Conservation (phyloP, 2,113 vertebrate species). For the Erythrolamprus reginae region DNA sequence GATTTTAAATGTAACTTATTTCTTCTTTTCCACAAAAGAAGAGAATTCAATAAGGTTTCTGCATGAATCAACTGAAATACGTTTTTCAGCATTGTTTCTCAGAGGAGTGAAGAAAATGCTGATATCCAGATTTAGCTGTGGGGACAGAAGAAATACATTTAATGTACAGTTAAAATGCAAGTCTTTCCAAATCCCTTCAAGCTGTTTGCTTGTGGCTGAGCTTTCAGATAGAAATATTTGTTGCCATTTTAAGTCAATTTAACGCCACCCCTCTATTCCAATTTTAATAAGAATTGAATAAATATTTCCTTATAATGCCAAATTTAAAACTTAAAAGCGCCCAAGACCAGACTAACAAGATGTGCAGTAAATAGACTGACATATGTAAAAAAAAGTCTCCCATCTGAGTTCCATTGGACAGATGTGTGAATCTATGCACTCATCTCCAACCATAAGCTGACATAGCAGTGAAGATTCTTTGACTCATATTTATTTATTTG, state of each 20-base stretch:
- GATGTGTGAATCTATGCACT: background rate
- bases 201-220: background rate
- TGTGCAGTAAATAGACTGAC: background rate
- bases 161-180: background rate
- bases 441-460: background rate
- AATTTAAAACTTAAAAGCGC: background rate
- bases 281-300: background rate
- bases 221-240: background rate
- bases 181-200: background rate
- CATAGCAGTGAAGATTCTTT: background rate
- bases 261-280: background rate
- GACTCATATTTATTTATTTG: too few species aligned
- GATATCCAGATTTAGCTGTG: background rate
- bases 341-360: background rate
- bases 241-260: background rate
- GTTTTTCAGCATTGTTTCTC: background rate
- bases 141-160: background rate
- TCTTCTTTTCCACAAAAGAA: background rate
- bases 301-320: background rate
- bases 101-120: slow-evolving; percentile 11
- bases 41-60: slow-evolving; percentile 7
- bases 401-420: background rate
- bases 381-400: background rate
- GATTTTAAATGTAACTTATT: background rate
- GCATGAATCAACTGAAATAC: accelerated